A percentile compares a stretch with the other conserved stretches of the same genome.
Conservation (phyloP, 2,113 vertebrate genomes). For the Thymallus thymallus region DNA sequence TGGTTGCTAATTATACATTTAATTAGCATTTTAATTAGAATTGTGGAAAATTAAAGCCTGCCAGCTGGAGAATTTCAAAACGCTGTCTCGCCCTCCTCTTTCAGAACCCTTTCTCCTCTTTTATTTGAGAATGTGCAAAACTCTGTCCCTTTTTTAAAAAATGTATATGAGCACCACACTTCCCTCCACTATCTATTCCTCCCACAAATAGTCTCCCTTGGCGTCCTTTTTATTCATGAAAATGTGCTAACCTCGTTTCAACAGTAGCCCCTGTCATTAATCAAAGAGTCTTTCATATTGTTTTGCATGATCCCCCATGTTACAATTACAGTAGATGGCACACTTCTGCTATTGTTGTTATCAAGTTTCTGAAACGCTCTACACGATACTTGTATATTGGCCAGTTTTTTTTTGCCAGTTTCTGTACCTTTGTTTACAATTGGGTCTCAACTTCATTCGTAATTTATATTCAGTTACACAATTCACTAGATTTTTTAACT, state of each 20-base stretch:
- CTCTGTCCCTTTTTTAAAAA: slow-evolving; percentile 77
- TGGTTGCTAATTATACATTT: slow-evolving; percentile 99
- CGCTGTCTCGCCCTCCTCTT: slow-evolving; percentile 71
- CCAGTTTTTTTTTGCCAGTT: slow-evolving; percentile 45
- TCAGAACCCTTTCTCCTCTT: slow-evolving; percentile 46
- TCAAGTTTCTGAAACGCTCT: neutral
- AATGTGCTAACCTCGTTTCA: slow-evolving; percentile 67
- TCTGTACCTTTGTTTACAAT: slow-evolving; percentile 21
- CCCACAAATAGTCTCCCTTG: slow-evolving; percentile 68
- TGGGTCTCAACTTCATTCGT: slow-evolving; percentile 10
- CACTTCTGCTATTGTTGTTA: slow-evolving; percentile 34
- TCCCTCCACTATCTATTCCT: slow-evolving; percentile 74
- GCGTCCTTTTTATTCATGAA: slow-evolving; percentile 51
- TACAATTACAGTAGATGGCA: slow-evolving; percentile 42
- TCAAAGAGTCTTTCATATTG: slow-evolving; percentile 46
- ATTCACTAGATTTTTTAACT: slow-evolving; percentile 60
- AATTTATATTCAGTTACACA: neutral
- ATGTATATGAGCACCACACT: slow-evolving; percentile 71
- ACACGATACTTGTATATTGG: slow-evolving; percentile 38
- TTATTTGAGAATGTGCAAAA: slow-evolving; percentile 82
- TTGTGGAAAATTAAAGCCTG: slow-evolving; percentile 99
- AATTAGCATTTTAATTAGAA: slow-evolving; percentile 99
- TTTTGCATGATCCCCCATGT: slow-evolving; percentile 27
- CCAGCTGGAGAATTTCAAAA: slow-evolving; percentile 99
- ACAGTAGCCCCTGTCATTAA: slow-evolving; percentile 37